Evolutionary conservation across 2,797 vertebrate species (phyloP).

Genomic region (Tympanoctomys barrerae): DNA sequence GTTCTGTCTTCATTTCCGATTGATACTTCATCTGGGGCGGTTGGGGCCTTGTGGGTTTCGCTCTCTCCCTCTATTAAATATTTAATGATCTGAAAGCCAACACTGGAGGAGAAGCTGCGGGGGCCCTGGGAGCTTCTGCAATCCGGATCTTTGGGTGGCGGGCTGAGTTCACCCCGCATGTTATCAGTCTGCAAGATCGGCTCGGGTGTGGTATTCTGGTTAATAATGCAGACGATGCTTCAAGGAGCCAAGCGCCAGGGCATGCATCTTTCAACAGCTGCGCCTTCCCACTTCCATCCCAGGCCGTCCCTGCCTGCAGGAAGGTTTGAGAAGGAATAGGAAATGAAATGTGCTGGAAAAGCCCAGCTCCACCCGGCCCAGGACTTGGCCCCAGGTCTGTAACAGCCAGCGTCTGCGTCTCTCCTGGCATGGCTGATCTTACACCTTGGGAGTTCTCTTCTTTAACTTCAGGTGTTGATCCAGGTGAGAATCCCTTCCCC

Average conservation of each 20-base stretch:
- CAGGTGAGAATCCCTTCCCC: background rate
- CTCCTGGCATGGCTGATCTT: background rate
- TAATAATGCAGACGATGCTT: slow-evolving; percentile 61
- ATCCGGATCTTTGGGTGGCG: background rate
- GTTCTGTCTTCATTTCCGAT: slow-evolving; percentile 64
- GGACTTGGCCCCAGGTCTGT: background rate
- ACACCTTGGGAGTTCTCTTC: background rate
- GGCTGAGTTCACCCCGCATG: background rate
- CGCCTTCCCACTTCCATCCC: background rate
- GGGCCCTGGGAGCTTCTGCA: background rate
- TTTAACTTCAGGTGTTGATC: background rate
- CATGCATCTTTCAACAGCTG: slow-evolving; percentile 60
- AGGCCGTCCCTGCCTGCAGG: background rate
- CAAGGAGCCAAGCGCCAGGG: background rate
- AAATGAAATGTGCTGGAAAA: background rate
- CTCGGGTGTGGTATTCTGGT: slow-evolving; percentile 65
- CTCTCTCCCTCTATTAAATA: slow-evolving; percentile 65
- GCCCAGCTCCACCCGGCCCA: background rate
- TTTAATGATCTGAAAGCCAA: slow-evolving; percentile 75
- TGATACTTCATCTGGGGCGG: slow-evolving; percentile 54
- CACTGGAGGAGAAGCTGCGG: slow-evolving; percentile 40
- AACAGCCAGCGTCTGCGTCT: background rate
- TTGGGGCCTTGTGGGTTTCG: background rate
- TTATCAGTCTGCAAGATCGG: slow-evolving; percentile 32
- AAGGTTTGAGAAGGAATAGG: background rate